These are phyloP conservation scores for Perognathus longimembris DNA, from an alignment of 2,113 vertebrate genomes.

Conservation along the genomic window DNA sequence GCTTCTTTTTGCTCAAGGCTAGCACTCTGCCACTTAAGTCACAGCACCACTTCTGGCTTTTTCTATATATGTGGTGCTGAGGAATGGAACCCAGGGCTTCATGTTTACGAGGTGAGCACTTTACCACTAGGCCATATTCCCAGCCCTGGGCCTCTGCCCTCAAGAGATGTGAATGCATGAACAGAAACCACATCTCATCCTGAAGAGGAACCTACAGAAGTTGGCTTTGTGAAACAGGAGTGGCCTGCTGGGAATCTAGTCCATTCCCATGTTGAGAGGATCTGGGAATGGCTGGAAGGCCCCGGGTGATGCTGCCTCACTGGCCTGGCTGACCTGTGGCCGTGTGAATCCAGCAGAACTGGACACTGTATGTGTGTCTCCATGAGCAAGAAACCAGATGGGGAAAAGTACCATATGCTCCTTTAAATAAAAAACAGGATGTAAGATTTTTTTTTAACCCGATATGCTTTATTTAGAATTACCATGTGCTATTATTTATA, in stretches of 20 bases:
- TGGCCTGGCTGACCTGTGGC: neutral
- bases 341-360: neutral
- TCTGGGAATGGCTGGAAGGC: neutral
- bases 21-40: too few relatives aligned
- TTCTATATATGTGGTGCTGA: too few relatives aligned
- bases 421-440: conserved; percentile 64
- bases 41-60: too few relatives aligned
- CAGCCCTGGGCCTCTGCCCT: conserved; percentile 2
- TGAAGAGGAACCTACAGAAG: conserved; percentile 1
- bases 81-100: too few relatives aligned
- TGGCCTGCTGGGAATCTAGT: neutral
- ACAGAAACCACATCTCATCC: neutral
- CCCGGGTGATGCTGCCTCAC: too few relatives aligned
- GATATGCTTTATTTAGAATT: conserved; percentile 65
- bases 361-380: neutral
- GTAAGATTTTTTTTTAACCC: neutral
- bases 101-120: too few relatives aligned
- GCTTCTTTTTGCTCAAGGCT: too few relatives aligned
- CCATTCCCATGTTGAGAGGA: neutral
- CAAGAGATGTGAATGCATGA: neutral
- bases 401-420: conserved; percentile 35
- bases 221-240: neutral
- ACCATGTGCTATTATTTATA: conserved; percentile 26
- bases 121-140: too few relatives aligned
- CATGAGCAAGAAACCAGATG: neutral